Evolutionary conservation across 2,888 invertebrate species (phyloP).

Genomic region (Baronia brevicornis): DNA sequence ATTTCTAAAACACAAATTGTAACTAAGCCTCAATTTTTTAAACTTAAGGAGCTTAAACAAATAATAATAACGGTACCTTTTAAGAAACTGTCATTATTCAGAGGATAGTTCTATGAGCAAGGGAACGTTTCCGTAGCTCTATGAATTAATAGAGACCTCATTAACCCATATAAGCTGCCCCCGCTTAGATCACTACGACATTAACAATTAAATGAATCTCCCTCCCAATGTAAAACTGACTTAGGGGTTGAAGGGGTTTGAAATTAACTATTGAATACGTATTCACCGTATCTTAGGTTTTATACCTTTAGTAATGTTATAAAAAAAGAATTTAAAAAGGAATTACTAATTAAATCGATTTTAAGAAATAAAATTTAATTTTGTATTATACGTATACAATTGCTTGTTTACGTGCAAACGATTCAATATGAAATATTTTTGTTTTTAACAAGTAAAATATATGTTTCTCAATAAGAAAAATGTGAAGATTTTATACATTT

Average conservation of each 20-base stretch:
- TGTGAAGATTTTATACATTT: no score
- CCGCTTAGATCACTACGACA: conserved; percentile 52
- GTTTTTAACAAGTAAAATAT: no score
- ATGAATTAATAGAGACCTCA: conserved; percentile 65
- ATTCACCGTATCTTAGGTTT: conserved; percentile 1
- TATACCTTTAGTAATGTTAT: neutral
- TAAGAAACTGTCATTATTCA: conserved; percentile 6
- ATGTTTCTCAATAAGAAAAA: no score
- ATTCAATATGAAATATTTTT: no score
- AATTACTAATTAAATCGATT: no score
- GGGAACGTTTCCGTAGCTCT: conserved; percentile 47
- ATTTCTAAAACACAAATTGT: no score
- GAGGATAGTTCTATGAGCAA: conserved; percentile 19
- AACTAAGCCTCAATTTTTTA: conserved; percentile 7
- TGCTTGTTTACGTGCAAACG: no score
- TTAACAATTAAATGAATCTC: conserved; percentile 62
- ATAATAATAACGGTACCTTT: conserved; percentile 5
- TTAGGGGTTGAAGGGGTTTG: conserved; percentile 5
- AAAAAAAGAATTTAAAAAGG: no score
- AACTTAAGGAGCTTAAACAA: conserved; percentile 21
- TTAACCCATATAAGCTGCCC: conserved; percentile 58
- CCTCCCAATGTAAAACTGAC: conserved; percentile 25
- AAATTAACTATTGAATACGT: neutral
- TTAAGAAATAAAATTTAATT: no score
- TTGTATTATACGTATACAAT: no score